Base-by-base conservation (phyloP, 2,888 invertebrate species). In the Diaprepes abbreviatus region DNA sequence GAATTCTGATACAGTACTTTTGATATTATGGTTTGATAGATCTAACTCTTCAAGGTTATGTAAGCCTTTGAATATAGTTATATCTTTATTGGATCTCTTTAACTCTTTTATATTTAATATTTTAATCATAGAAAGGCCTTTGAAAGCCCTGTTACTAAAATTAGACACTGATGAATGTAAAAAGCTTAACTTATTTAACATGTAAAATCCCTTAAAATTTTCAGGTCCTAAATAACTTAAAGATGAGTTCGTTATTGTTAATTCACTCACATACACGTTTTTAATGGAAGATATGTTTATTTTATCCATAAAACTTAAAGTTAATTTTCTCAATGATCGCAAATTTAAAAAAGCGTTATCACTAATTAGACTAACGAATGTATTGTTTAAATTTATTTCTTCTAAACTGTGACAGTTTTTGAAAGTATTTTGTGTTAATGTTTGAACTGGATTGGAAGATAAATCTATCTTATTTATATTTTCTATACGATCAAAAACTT, bases 121-220 rank as follows among this genome's bases (percentile, higher is more conserved):
- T 45, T 24, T 67, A n/a, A 67, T 19, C 14, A 31, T 45, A 21
- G n/a, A 45, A 10, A 67, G 31, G 5, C 67, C 62, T 43, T 62
- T 60, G 21, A 67, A 62, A 12, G 54, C 60, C 2, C 14, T 3
- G 2, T 43, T 35, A 17, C 59, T 59, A n/a, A 67, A 10, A 7
- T 19, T 38, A 16, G 45, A 24, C 0, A 35, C 62, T 1, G 60
- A 43, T 3, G 60, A 67, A n/a, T 55, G 14, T n/a, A 31, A 16
- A 40, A 67, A 67, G 1, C 14, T 54, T 55, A 67, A 55, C 17
- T 35, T 14, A 12, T 7, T 62, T 3, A 67, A 28, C 17, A 54
- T 62, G 28, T 67, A 48, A 48, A 62, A 67, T 14, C 55, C 60
- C 19, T 54, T 62, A 45, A 67, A 67, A 33, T 45, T 28, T 9